These are phyloP conservation scores for Cuniculus paca DNA, from an alignment of 2,797 vertebrate species.

Conservation along the genomic window DNA sequence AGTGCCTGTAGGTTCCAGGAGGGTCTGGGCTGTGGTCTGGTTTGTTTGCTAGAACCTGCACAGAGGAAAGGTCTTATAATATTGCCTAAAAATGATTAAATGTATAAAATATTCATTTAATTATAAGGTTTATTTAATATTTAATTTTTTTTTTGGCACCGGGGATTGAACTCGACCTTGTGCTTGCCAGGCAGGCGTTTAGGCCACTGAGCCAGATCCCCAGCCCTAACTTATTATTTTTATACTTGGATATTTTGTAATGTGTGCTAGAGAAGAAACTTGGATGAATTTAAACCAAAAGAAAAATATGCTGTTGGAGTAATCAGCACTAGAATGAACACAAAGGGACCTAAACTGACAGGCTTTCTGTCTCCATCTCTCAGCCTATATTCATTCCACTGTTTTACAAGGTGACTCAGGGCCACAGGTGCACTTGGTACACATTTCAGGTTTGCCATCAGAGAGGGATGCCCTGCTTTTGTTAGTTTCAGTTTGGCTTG, in stretches of 20 bases:
- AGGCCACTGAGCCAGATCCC: too few species aligned
- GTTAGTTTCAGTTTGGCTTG: not conserved
- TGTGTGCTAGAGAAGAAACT: not conserved
- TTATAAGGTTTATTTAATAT: not conserved
- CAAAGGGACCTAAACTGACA: not conserved
- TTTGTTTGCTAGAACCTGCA: not conserved
- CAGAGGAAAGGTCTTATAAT: not conserved
- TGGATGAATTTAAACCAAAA: constrained; percentile 24
- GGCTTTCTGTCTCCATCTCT: not conserved
- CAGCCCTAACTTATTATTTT: not conserved
- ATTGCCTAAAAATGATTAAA: not conserved
- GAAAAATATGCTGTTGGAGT: not conserved
- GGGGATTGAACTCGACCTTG: too few species aligned
- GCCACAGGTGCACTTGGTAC: not conserved
- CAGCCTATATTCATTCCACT: not conserved
- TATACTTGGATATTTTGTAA: not conserved
- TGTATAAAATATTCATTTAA: not conserved
- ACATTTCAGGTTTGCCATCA: not conserved
- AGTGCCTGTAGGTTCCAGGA: not conserved
- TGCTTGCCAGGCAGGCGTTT: too few species aligned
- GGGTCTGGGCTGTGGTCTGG: not conserved
- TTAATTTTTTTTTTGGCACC: not conserved
- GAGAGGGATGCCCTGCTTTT: not conserved
- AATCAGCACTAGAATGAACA: not conserved
- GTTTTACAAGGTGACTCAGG: not conserved